Evolutionary conservation across 2,888 invertebrate species (phyloP).

Genomic region (Copidosoma aretas): DNA sequence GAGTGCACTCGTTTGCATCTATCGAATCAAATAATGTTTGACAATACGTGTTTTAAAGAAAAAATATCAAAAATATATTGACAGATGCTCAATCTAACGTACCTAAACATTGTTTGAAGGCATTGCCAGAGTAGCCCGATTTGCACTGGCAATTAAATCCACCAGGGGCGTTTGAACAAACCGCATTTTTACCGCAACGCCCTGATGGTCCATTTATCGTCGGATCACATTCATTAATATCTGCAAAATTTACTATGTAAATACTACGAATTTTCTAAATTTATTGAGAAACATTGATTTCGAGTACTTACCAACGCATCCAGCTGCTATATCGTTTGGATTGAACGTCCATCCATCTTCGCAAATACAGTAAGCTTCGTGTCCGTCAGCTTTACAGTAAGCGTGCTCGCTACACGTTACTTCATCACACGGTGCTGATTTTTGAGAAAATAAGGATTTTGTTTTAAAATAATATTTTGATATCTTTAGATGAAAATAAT

Average conservation of each 20-base stretch:
- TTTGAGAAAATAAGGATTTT: background rate
- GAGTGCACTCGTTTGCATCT: constrained; percentile 84
- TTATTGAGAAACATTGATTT: background rate
- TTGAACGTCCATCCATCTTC: constrained; percentile 94
- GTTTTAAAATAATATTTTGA: too few relatives aligned
- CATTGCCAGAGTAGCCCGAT: constrained; percentile 85
- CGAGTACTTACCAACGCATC: constrained; percentile 73
- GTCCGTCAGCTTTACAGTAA: constrained; percentile 86
- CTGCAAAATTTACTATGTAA: constrained; percentile 60
- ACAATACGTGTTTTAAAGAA: background rate
- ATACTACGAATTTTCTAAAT: background rate
- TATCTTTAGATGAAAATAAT: too few relatives aligned
- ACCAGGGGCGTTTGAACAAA: constrained; percentile 82
- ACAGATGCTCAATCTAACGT: constrained; percentile 38
- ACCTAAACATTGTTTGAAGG: constrained; percentile 76
- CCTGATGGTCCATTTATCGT: constrained; percentile 76
- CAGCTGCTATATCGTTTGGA: constrained; percentile 85
- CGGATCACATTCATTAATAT: constrained; percentile 89
- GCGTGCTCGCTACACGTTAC: constrained; percentile 89
- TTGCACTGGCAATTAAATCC: constrained; percentile 83
- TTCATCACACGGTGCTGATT: constrained; percentile 84
- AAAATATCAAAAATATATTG: background rate
- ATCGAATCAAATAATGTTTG: constrained; percentile 2
- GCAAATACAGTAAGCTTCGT: constrained; percentile 90
- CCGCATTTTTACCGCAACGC: constrained; percentile 82